Conservation (phyloP, 2,888 invertebrate genomes). For the Scaeva pyrastri region DNA sequence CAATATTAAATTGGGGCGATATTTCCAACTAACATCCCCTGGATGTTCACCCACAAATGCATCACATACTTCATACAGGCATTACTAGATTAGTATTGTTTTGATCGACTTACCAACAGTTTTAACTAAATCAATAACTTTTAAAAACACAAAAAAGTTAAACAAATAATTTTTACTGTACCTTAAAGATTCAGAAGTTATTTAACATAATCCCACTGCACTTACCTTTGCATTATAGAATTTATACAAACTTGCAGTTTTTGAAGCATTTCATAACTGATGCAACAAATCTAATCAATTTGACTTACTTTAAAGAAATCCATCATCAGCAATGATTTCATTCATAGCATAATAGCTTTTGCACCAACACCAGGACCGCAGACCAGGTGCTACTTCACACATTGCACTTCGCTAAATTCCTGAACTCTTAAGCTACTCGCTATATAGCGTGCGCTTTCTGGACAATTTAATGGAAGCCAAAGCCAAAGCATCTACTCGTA, state of each 20-base stretch:
- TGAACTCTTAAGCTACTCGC: conserved; percentile 21
- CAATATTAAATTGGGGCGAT: too few species aligned
- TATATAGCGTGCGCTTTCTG: conserved; percentile 14
- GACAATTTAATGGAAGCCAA: conserved; percentile 66
- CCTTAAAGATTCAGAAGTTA: conserved; percentile 8
- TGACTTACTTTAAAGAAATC: conserved; percentile 34
- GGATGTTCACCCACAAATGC: too few species aligned
- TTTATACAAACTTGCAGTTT: background rate
- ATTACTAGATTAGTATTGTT: too few species aligned
- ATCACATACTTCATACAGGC: too few species aligned
- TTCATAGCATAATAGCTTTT: conserved; percentile 49
- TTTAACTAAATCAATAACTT: too few species aligned
- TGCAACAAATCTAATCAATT: conserved; percentile 58
- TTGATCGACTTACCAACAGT: too few species aligned
- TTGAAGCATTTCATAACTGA: background rate
- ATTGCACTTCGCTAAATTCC: conserved; percentile 19
- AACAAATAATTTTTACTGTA: too few species aligned
- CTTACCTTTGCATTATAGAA: background rate
- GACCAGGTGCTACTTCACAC: conserved; percentile 1
- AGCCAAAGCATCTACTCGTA: conserved; percentile 34
- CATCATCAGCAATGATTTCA: conserved; percentile 50
- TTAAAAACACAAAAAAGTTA: too few species aligned
- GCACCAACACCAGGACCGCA: conserved; percentile 30
- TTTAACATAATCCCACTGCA: background rate
- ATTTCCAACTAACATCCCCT: too few species aligned